Conservation (phyloP, 1,140 invertebrate genomes). For the Drosophila truncata region DNA sequence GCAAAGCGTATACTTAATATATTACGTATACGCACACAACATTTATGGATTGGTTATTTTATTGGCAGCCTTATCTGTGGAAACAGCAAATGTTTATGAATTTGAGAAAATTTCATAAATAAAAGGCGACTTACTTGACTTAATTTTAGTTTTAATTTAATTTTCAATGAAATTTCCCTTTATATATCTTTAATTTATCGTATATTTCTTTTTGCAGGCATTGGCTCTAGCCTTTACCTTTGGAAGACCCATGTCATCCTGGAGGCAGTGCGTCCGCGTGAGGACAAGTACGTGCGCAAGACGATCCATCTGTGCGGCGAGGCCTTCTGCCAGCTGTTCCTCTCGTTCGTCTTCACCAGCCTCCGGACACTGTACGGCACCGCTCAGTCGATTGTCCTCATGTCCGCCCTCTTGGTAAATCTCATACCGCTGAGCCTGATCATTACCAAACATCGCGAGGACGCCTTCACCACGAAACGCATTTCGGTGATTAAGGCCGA, state of each 20-base stretch:
- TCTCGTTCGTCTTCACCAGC: slow-evolving; percentile 83
- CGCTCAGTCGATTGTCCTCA: slow-evolving; percentile 77
- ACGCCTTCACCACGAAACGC: slow-evolving; percentile 77
- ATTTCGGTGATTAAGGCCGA: slow-evolving; percentile 82
- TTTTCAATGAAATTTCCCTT: background rate
- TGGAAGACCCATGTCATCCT: slow-evolving; percentile 83
- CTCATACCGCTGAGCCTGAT: slow-evolving; percentile 80
- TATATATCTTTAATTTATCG: background rate
- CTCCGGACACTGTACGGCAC: slow-evolving; percentile 81
- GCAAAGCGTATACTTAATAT: slow-evolving; percentile 3
- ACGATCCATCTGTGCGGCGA: slow-evolving; percentile 82
- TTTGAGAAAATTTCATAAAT: background rate
- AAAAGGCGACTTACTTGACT: background rate
- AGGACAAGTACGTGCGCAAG: slow-evolving; percentile 82
- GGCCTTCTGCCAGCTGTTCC: slow-evolving; percentile 81
- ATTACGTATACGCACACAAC: slow-evolving; percentile 10
- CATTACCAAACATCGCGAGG: slow-evolving; percentile 81
- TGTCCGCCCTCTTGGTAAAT: slow-evolving; percentile 81
- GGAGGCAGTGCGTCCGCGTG: slow-evolving; percentile 81
- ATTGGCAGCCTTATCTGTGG: background rate
- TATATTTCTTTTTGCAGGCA: slow-evolving; percentile 43
- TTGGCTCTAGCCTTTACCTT: slow-evolving; percentile 76
- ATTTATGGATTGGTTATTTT: background rate
- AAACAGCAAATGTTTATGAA: background rate
- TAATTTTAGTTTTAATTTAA: background rate